phyloP scores from a whole-genome alignment of 1,140 invertebrate species.

The Zaprionus davidi region DNA sequence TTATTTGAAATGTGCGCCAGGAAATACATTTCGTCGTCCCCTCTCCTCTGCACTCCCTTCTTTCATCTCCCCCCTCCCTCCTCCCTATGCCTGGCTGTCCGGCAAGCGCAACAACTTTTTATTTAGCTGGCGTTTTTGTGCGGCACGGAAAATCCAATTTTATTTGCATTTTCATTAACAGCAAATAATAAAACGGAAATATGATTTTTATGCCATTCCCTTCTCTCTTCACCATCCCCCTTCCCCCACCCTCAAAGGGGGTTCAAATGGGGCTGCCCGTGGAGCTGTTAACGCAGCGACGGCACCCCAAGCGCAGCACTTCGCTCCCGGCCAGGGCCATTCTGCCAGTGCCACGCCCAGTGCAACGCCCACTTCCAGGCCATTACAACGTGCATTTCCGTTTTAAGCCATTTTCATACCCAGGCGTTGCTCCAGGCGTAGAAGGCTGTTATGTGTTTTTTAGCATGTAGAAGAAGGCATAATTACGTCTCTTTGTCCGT shows the following conservation, averaged over 20 bases:
- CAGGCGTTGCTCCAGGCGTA: neutral
- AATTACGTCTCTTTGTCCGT: too few relatives aligned
- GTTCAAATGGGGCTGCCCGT: constrained; percentile 20
- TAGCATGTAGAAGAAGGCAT: too few relatives aligned
- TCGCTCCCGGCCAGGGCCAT: neutral
- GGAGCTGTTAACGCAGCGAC: constrained; percentile 35
- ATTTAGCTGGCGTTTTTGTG: constrained; percentile 72
- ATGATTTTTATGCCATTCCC: constrained; percentile 79
- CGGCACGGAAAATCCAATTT: constrained; percentile 76
- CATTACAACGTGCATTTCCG: constrained; percentile 80
- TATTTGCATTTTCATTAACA: constrained; percentile 82
- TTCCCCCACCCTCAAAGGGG: neutral
- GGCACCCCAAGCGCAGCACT: neutral
- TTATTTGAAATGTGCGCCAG: constrained; percentile 77
- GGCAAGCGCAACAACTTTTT: constrained; percentile 59
- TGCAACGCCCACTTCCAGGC: constrained; percentile 67
- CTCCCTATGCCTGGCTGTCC: too few relatives aligned
- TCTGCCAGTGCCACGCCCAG: constrained; percentile 10
- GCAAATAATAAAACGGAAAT: constrained; percentile 82
- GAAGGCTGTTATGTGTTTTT: too few relatives aligned
- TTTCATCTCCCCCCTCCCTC: neutral
- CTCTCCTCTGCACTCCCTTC: neutral
- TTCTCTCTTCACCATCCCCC: neutral
- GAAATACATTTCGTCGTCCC: constrained; percentile 65
- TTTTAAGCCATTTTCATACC: constrained; percentile 34